phyloP scores from a whole-genome alignment of 2,888 invertebrate species.

The Erynnis tages region DNA sequence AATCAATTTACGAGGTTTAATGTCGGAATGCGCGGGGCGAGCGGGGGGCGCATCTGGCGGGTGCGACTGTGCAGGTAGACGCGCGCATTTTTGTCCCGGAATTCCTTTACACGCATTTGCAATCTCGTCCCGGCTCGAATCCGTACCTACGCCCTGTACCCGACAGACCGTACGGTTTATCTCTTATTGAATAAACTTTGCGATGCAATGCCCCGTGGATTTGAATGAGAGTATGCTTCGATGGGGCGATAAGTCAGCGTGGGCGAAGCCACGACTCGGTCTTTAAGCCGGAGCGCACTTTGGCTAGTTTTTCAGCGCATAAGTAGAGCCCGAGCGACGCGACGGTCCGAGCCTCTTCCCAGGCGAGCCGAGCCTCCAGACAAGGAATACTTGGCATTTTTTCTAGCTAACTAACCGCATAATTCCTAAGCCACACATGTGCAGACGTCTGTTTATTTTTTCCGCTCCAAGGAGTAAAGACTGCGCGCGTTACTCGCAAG shows the following conservation, averaged over 20 bases:
- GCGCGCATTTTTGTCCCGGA: slow-evolving; percentile 73
- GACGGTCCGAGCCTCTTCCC: slow-evolving; percentile 10
- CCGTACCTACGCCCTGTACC: slow-evolving; percentile 38
- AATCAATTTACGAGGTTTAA: slow-evolving; percentile 71
- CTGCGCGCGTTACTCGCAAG: slow-evolving; percentile 40
- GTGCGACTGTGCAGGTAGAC: slow-evolving; percentile 61
- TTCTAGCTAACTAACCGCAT: slow-evolving; percentile 50
- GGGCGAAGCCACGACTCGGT: slow-evolving; percentile 3
- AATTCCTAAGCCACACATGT: slow-evolving; percentile 45
- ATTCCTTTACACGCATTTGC: slow-evolving; percentile 76
- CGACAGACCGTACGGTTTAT: slow-evolving; percentile 29
- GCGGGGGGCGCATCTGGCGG: slow-evolving; percentile 52
- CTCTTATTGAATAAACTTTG: slow-evolving; percentile 20
- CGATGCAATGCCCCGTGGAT: slow-evolving; percentile 20
- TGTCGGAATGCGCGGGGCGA: slow-evolving; percentile 50
- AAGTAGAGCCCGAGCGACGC: slow-evolving; percentile 20
- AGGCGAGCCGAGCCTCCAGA: slow-evolving; percentile 18
- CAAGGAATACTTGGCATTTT: slow-evolving; percentile 46
- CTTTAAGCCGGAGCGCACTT: slow-evolving; percentile 16
- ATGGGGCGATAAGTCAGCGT: slow-evolving; percentile 18
- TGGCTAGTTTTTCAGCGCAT: slow-evolving; percentile 22
- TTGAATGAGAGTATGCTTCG: slow-evolving; percentile 24
- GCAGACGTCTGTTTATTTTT: slow-evolving; percentile 44
- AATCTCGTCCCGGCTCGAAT: slow-evolving; percentile 59
- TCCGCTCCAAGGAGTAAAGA: slow-evolving; percentile 40